Evolutionary conservation across 2,797 vertebrate genomes (phyloP).

Genomic region (Echeneis naucrates): DNA sequence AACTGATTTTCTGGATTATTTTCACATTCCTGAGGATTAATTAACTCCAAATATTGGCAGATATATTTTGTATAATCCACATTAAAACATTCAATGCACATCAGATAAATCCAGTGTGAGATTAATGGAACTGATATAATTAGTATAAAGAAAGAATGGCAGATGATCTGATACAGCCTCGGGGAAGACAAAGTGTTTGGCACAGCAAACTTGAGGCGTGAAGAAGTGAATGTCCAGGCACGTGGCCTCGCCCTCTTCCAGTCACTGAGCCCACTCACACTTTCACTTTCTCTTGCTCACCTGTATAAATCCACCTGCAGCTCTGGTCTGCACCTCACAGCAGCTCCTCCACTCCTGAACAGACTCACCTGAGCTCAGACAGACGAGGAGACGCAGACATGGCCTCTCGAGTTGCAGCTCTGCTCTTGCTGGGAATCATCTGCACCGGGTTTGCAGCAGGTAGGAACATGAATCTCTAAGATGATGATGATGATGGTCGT

Average conservation of each 20-base stretch:
- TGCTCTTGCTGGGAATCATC: conserved; percentile 63
- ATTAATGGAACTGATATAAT: no score
- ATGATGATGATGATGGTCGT: no score
- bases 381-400: conserved; percentile 38
- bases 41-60: no score
- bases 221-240: not conserved
- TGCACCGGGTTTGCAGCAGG: conserved; percentile 54
- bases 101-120: no score
- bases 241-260: conserved; percentile 35
- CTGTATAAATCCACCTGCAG: conserved; percentile 64
- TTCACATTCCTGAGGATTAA: no score
- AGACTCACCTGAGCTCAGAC: not conserved
- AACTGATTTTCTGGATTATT: not conserved
- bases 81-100: no score
- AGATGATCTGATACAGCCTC: no score
- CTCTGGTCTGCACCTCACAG: not conserved
- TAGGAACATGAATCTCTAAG: no score
- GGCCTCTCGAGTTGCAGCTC: conserved; percentile 55
- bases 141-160: no score
- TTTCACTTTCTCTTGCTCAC: conserved; percentile 58
- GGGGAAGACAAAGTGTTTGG: not conserved
- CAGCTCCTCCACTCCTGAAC: conserved; percentile 37
- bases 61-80: no score
- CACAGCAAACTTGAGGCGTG: not conserved
- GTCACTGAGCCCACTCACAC: conserved; percentile 15